A percentile compares a stretch with the other conserved stretches of the same genome.
These are phyloP conservation scores for Helicoverpa armigera DNA, from an alignment of 1,140 invertebrate genomes.

Conservation along the genomic window DNA sequence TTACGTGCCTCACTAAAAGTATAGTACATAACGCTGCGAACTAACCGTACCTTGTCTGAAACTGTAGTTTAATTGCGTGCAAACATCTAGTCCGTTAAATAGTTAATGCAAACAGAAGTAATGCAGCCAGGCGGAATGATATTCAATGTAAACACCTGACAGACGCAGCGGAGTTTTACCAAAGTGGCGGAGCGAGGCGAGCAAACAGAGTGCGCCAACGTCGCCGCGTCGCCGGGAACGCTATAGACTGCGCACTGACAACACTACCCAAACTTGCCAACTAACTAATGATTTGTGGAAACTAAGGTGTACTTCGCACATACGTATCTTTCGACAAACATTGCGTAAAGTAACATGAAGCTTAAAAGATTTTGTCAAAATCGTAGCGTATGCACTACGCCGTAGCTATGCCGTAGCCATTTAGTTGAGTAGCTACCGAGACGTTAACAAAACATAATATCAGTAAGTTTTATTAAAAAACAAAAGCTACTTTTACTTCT, in stretches of 20 bases:
- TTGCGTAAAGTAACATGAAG: too few relatives aligned
- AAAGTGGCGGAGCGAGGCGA: conserved; percentile 59
- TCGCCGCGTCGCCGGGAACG: conserved; percentile 13
- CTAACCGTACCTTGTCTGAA: background rate
- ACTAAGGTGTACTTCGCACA: background rate
- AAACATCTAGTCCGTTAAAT: conserved; percentile 64
- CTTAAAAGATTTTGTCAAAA: too few relatives aligned
- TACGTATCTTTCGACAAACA: too few relatives aligned
- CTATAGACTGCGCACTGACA: conserved; percentile 22
- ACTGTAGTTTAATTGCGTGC: conserved; percentile 60
- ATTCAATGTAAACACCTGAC: conserved; percentile 76
- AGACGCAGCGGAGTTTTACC: conserved; percentile 65
- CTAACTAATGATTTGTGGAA: background rate
- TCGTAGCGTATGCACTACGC: background rate
- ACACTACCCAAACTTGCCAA: conserved; percentile 1
- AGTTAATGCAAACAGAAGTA: conserved; percentile 66
- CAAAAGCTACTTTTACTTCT: too few relatives aligned
- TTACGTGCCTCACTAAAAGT: background rate
- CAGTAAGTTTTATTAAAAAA: too few relatives aligned
- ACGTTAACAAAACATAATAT: too few relatives aligned
- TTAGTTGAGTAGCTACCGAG: too few relatives aligned
- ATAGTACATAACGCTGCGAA: background rate
- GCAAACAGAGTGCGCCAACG: conserved; percentile 56
- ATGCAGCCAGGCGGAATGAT: conserved; percentile 68
- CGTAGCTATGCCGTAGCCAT: background rate